A percentile compares a stretch with the other conserved stretches of the same genome.
These are phyloP conservation scores for Bubo blakistoni DNA, from an alignment of 2,113 vertebrate genomes.

Conservation along the genomic window DNA sequence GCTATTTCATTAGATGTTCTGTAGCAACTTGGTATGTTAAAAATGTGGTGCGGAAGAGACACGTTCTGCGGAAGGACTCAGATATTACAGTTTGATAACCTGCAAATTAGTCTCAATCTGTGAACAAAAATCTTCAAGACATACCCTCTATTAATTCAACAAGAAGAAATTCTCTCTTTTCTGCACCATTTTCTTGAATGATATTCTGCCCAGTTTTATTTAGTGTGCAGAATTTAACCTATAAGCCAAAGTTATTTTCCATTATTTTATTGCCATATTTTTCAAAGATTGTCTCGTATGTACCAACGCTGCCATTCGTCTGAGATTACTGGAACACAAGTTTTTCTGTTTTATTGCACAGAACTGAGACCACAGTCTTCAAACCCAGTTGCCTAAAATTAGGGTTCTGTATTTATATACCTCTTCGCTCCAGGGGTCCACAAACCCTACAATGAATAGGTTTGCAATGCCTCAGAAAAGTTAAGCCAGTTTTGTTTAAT, in stretches of 20 bases:
- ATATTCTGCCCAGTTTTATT: background rate
- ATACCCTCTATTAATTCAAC: background rate
- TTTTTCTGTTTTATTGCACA: background rate
- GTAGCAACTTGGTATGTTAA: background rate
- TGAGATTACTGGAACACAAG: background rate
- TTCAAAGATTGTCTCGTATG: background rate
- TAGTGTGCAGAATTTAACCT: background rate
- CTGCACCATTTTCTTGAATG: background rate
- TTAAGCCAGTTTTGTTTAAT: background rate
- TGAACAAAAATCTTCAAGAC: background rate
- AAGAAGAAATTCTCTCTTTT: background rate
- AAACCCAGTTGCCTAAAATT: background rate
- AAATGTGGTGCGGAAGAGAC: background rate
- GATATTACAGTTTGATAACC: background rate
- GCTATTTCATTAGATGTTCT: background rate
- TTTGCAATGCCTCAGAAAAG: background rate
- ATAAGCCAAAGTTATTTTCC: background rate
- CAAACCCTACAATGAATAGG: background rate
- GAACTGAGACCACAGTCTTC: background rate
- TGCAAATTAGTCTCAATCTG: background rate
- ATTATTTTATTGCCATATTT: background rate
- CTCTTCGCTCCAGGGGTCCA: background rate
- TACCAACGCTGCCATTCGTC: background rate
- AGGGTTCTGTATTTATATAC: background rate
- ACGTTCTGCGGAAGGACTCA: background rate